A percentile compares a stretch with the other conserved stretches of the same genome.
These are phyloP conservation scores for Trididemnum clinides DNA, from an alignment of 23 tunicate species.

Conservation along the genomic window DNA sequence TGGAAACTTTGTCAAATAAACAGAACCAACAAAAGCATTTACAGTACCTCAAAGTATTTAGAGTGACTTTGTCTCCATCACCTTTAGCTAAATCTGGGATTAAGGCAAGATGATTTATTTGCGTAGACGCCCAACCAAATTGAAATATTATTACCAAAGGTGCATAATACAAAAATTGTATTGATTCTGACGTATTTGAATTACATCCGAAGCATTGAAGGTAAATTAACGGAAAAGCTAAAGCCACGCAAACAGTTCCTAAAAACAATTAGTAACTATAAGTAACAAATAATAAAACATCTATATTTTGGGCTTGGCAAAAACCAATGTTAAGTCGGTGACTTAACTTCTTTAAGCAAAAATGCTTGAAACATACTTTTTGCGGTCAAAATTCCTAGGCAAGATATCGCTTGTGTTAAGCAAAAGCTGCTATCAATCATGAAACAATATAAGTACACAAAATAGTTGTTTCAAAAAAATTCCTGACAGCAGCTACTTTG, in stretches of 20 bases:
- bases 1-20: too few species aligned
- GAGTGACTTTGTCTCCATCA: slow-evolving; percentile 69
- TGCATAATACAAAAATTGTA: slow-evolving; percentile 84
- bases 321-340: not conserved
- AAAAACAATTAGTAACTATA: not conserved
- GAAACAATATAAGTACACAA: too few species aligned
- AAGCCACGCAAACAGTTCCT: slow-evolving; percentile 87
- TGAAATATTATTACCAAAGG: slow-evolving; percentile 96
- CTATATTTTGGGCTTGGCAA: not conserved
- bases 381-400: not conserved
- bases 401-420: not conserved
- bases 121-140: slow-evolving; percentile 99
- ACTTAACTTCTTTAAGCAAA: too few species aligned
- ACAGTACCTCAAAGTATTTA: slow-evolving; percentile 81
- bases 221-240: slow-evolving; percentile 80
- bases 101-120: slow-evolving; percentile 89
- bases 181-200: slow-evolving; percentile 70
- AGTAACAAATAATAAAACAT: not conserved
- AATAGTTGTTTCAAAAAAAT: too few species aligned
- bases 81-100: slow-evolving; percentile 77
- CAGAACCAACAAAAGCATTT: too few species aligned
- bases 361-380: not conserved
- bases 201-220: slow-evolving; percentile 75
- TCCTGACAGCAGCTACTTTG: too few species aligned
- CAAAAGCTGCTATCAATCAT: not conserved